phyloP scores from a whole-genome alignment of 2,888 invertebrate species.

The Apotomis turbidana region DNA sequence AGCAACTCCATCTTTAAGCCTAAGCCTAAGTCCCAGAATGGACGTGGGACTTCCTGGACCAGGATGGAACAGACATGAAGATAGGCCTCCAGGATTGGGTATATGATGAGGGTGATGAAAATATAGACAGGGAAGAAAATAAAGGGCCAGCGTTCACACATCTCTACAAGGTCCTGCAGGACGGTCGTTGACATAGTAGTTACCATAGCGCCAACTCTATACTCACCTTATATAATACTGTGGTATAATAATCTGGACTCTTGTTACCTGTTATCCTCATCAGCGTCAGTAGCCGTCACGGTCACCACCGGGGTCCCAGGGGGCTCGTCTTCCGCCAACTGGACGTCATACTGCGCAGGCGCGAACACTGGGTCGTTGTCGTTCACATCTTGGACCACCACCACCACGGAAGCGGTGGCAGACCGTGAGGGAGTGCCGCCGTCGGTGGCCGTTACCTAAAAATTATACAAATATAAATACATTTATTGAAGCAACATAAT shows the following conservation, averaged over 20 bases:
- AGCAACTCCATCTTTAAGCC: too few species aligned
- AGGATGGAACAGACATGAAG: too few species aligned
- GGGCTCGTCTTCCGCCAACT: slow-evolving; percentile 94
- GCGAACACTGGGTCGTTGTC: slow-evolving; percentile 98
- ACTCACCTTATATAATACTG: not conserved
- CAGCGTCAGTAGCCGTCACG: slow-evolving; percentile 94
- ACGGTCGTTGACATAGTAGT: too few species aligned
- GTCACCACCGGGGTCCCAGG: slow-evolving; percentile 95
- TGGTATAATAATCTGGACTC: not conserved
- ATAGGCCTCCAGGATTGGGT: too few species aligned
- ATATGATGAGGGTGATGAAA: too few species aligned
- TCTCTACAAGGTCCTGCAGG: too few species aligned
- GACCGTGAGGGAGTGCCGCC: slow-evolving; percentile 93
- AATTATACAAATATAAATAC: not conserved
- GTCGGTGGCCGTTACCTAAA: slow-evolving; percentile 91
- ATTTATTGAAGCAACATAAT: too few species aligned
- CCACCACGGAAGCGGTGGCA: slow-evolving; percentile 93
- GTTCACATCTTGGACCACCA: slow-evolving; percentile 96
- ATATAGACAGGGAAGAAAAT: too few species aligned
- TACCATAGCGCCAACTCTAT: too few species aligned
- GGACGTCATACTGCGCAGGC: slow-evolving; percentile 96
- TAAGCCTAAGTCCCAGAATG: too few species aligned
- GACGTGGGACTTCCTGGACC: too few species aligned
- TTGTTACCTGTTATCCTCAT: slow-evolving; percentile 89
- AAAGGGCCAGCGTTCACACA: too few species aligned